A percentile compares a stretch with the other conserved stretches of the same genome.
Conservation (phyloP, 1,140 invertebrate genomes). For the Rhyacophila brunnea region DNA sequence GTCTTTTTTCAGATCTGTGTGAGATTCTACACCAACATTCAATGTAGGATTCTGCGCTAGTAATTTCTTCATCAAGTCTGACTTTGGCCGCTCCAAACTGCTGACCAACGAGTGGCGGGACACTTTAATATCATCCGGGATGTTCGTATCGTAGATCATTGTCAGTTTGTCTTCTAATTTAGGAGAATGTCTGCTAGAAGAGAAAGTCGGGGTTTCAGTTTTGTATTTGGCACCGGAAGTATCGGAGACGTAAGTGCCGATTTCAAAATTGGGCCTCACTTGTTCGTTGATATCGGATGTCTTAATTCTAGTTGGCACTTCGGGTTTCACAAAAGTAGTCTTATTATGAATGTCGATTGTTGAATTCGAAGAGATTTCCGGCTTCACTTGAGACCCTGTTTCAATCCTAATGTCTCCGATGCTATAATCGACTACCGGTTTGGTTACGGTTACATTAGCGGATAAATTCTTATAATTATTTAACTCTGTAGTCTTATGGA, state of each 20-base stretch:
- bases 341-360: background rate
- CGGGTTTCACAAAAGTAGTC: slow-evolving; percentile 17
- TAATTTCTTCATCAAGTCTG: slow-evolving; percentile 56
- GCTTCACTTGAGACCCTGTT: too few relatives aligned
- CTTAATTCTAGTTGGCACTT: slow-evolving; percentile 22
- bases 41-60: slow-evolving; percentile 53
- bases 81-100: slow-evolving; percentile 55
- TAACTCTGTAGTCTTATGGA: slow-evolving; percentile 10
- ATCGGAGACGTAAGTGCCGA: slow-evolving; percentile 29
- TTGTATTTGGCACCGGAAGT: slow-evolving; percentile 22
- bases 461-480: slow-evolving; percentile 1
- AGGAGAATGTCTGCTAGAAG: slow-evolving; percentile 29
- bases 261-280: slow-evolving; percentile 31
- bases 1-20: slow-evolving; percentile 41
- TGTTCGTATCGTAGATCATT: slow-evolving; percentile 56
- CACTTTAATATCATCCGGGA: slow-evolving; percentile 61
- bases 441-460: too few relatives aligned
- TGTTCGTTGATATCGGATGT: background rate
- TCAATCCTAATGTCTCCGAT: too few relatives aligned
- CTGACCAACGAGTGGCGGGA: slow-evolving; percentile 56
- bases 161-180: slow-evolving; percentile 46
- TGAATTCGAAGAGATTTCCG: background rate
- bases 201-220: slow-evolving; percentile 12
- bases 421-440: too few relatives aligned
- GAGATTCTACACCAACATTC: slow-evolving; percentile 46